Evolutionary conservation across 1,140 invertebrate genomes (phyloP).

Genomic region (Laupala kohalensis): DNA sequence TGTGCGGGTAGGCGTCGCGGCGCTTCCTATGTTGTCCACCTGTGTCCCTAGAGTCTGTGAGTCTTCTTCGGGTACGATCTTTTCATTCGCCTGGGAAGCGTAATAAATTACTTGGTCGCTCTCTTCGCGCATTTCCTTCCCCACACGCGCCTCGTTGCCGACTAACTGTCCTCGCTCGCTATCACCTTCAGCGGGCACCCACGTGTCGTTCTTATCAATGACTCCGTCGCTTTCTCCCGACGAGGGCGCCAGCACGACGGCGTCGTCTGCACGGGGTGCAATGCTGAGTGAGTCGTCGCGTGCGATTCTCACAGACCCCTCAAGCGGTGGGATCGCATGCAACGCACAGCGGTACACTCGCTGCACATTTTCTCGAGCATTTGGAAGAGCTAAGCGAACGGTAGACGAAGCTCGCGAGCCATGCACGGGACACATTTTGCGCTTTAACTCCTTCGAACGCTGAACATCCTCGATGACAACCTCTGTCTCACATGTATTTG

Average conservation of each 20-base stretch:
- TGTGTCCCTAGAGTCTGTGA: neutral
- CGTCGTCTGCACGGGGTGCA: too few species aligned
- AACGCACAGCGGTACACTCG: neutral
- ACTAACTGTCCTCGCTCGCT: neutral
- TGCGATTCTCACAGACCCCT: neutral
- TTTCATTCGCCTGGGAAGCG: neutral
- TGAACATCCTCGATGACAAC: too few species aligned
- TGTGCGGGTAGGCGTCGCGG: too few species aligned
- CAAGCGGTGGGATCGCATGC: neutral
- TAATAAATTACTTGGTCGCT: neutral
- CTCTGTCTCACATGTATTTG: too few species aligned
- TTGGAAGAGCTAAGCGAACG: too few species aligned
- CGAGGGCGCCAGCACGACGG: neutral
- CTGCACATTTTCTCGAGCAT: too few species aligned
- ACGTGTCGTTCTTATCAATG: neutral
- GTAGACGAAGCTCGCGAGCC: neutral
- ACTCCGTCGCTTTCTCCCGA: neutral
- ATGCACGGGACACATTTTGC: neutral
- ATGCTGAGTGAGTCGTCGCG: neutral
- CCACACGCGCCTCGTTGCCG: neutral
- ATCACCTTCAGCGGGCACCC: too few species aligned
- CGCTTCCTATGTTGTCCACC: neutral
- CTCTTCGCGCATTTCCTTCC: neutral
- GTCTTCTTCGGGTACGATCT: neutral
- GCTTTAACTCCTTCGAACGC: too few species aligned